Conservation (phyloP, 2,113 vertebrate species). For the Myotis yumanensis region DNA sequence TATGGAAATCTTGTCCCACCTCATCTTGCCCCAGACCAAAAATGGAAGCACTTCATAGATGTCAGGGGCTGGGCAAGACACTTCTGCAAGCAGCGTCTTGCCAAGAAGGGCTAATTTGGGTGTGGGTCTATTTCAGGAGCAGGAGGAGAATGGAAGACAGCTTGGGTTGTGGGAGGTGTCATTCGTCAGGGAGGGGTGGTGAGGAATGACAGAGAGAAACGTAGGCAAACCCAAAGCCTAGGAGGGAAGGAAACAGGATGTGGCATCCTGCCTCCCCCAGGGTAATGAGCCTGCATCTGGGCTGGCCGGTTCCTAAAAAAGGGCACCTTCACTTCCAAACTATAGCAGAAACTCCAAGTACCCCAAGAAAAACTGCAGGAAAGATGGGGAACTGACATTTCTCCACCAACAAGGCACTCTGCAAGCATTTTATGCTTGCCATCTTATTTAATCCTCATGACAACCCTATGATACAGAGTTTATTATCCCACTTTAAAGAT, state of each 20-base stretch:
- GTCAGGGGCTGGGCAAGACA: not conserved
- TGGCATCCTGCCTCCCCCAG: not conserved
- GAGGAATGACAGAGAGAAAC: conserved; percentile 7
- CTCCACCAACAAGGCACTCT: not conserved
- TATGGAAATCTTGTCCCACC: not conserved
- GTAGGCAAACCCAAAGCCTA: not conserved
- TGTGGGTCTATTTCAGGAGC: conserved; percentile 54
- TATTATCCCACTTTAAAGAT: conserved; percentile 9
- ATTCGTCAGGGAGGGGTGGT: not conserved
- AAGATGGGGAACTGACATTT: not conserved
- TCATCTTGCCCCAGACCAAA: not conserved
- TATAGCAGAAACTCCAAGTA: not conserved
- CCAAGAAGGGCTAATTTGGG: conserved; percentile 6
- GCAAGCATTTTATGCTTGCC: not conserved
- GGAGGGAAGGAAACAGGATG: not conserved
- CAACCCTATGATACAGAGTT: not conserved
- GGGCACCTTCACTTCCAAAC: not conserved
- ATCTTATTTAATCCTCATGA: not conserved
- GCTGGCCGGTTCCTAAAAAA: not conserved
- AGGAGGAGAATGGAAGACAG: conserved; percentile 46
- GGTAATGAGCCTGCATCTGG: not conserved
- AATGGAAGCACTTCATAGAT: not conserved
- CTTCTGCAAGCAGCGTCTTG: not conserved
- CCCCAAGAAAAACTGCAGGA: not conserved
- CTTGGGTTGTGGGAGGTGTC: conserved; percentile 61